Percentiles rank a stretch among this genome's conserved stretches.
Evolutionary conservation across 2,888 invertebrate genomes (phyloP).

Genomic region (Xanthia icteritia): DNA sequence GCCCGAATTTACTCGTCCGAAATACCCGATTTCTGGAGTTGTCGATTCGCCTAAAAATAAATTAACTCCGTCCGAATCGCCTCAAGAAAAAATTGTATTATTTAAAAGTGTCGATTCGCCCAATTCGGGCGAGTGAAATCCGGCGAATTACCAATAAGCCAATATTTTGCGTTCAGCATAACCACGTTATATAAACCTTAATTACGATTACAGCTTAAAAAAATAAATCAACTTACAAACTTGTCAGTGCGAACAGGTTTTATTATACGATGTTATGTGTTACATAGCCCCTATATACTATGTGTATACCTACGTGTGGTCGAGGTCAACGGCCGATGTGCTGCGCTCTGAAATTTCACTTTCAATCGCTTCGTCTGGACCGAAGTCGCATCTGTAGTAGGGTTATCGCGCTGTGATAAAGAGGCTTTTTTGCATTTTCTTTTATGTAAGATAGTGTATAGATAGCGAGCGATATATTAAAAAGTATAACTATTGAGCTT

Average conservation of each 20-base stretch:
- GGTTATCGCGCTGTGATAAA: conserved; percentile 29
- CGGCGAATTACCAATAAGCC: too few relatives aligned
- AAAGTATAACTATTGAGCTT: neutral
- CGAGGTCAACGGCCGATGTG: conserved; percentile 70
- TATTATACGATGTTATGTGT: conserved; percentile 32
- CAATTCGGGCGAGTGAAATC: too few relatives aligned
- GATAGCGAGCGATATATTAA: neutral
- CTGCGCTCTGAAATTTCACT: conserved; percentile 71
- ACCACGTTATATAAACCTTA: conserved; percentile 41
- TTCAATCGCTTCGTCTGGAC: conserved; percentile 67
- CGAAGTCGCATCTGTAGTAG: conserved; percentile 49
- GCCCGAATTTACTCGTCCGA: too few relatives aligned
- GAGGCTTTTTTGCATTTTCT: neutral
- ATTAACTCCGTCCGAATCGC: too few relatives aligned
- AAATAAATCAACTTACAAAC: conserved; percentile 29
- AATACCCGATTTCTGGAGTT: too few relatives aligned
- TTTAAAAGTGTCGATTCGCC: too few relatives aligned
- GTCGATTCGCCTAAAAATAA: too few relatives aligned
- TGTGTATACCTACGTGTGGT: conserved; percentile 33
- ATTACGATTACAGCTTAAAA: conserved; percentile 6
- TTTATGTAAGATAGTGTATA: neutral
- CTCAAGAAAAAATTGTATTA: too few relatives aligned
- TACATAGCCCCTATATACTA: conserved; percentile 44
- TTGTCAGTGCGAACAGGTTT: conserved; percentile 41
- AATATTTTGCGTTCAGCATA: neutral